These are phyloP conservation scores for Pseudachorutes palmiensis DNA, from an alignment of 1,140 invertebrate genomes.

Conservation along the genomic window DNA sequence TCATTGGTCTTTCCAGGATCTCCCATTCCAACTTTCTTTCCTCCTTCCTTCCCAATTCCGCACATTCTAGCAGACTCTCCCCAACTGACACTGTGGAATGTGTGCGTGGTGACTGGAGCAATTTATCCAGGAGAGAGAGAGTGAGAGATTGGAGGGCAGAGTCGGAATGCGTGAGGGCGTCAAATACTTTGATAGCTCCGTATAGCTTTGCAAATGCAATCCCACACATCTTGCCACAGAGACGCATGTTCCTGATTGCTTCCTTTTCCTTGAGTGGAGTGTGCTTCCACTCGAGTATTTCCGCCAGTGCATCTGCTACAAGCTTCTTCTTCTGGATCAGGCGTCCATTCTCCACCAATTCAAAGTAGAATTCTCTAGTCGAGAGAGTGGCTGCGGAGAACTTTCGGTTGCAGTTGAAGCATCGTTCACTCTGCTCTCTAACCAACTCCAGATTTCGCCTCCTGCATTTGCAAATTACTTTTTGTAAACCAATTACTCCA, in stretches of 20 bases:
- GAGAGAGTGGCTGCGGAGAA: background rate
- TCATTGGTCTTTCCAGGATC: no score
- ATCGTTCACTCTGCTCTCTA: background rate
- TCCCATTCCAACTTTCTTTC: no score
- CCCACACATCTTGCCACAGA: slow-evolving; percentile 1
- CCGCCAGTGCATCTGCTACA: background rate
- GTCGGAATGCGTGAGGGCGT: background rate
- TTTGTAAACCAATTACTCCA: background rate
- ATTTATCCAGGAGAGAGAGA: background rate
- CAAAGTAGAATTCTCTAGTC: background rate
- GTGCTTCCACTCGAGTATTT: background rate
- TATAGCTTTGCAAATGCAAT: background rate
- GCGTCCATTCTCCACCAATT: background rate
- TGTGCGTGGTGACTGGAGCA: no score
- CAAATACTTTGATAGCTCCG: slow-evolving; percentile 1
- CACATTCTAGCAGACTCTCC: no score
- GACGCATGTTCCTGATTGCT: background rate
- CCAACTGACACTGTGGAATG: no score
- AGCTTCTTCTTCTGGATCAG: background rate
- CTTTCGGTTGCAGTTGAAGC: background rate
- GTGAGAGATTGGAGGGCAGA: background rate
- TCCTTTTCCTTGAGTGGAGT: background rate
- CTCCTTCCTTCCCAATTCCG: no score
- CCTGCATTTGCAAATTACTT: background rate
- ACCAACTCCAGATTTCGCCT: background rate